phyloP scores from a whole-genome alignment of 2,888 invertebrate species.

The Nephrotoma flavescens region DNA sequence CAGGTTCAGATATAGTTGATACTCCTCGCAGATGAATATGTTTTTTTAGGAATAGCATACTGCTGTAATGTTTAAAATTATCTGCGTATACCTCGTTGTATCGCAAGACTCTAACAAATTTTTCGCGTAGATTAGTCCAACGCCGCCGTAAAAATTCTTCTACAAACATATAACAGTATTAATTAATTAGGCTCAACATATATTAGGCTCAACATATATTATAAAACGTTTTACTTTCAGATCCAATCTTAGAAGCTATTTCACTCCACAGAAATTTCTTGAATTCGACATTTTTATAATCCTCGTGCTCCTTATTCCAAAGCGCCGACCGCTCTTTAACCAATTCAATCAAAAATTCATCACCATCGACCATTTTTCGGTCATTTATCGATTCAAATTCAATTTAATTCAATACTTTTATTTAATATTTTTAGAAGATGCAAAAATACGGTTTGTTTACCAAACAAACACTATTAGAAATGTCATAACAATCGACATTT shows the following conservation, averaged over 20 bases:
- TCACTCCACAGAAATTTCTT: conserved; percentile 4
- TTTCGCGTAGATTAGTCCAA: conserved; percentile 8
- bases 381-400: background rate
- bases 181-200: too few relatives aligned
- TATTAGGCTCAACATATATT: background rate
- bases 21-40: background rate
- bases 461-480: background rate
- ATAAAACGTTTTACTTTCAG: conserved; percentile 6
- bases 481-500: background rate
- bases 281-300: background rate
- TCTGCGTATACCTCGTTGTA: background rate
- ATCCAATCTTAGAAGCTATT: background rate
- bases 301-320: conserved; percentile 2
- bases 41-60: conserved; percentile 7
- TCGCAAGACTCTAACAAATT: conserved; percentile 1
- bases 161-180: background rate
- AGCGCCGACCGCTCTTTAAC: conserved; percentile 5
- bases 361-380: conserved; percentile 7
- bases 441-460: background rate
- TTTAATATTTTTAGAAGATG: background rate
- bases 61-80: conserved; percentile 7
- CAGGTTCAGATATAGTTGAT: background rate
- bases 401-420: background rate
- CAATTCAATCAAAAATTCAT: conserved; percentile 8
- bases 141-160: conserved; percentile 4